Base-by-base conservation (phyloP, 2,888 invertebrate genomes). In the Cosmorhoe ocellata region DNA sequence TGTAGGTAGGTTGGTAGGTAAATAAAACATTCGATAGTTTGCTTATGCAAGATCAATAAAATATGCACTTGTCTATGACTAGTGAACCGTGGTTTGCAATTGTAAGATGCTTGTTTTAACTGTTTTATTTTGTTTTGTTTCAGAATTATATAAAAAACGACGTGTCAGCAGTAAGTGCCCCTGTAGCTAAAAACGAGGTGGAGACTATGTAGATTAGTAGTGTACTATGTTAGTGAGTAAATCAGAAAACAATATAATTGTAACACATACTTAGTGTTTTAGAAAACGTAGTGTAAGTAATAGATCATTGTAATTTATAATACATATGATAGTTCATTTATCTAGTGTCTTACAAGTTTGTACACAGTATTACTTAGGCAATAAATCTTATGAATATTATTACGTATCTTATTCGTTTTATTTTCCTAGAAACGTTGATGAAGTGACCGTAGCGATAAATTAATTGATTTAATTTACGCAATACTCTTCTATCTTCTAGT, bases 71-170 rank as follows among this genome's bases (percentile, higher is more conserved):
- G n/a, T n/a, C n/a, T n/a, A n/a, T n/a, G n/a, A n/a, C n/a, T n/a
- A n/a, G n/a, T n/a, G n/a, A n/a, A n/a, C n/a, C n/a, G n/a, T n/a
- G n/a, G n/a, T n/a, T n/a, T n/a, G n/a, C n/a, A n/a, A n/a, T n/a
- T n/a, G n/a, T n/a, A n/a, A n/a, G n/a, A n/a, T 18, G 4, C 18
- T 4, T 18, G 18, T 3, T 2, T 18, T 3, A 18, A 18, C 2
- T 18, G 18, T 3, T 3, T 18, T 18, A 18, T 4, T 4, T 18
- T 18, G 18, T 48, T 61, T 67, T 54, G 64, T 83, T 83, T 42
- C 83, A 86, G 86, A 74, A 74, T 33, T 86, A 78, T 48, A 70
- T 80, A 38, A 85, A 85, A 64, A 72, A 70, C 48, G 79, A 82
- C 44, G 58, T 72, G 11, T 57, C 61, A 3, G 58, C 70, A 41